phyloP scores from a whole-genome alignment of 2,113 vertebrate species.

The Prietella phreatophila region DNA sequence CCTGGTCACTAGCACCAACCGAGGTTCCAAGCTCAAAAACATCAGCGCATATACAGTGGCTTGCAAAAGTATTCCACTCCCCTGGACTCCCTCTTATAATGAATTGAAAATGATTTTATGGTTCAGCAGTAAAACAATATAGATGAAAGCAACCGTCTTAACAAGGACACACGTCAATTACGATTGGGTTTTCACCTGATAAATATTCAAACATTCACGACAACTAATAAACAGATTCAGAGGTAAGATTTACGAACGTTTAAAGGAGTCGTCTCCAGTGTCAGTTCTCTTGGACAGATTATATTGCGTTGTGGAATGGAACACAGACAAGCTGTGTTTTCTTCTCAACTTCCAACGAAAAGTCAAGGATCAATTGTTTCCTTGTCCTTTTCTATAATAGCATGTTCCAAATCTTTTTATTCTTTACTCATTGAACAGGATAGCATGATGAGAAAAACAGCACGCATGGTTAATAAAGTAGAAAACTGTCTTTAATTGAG shows the following conservation, averaged over 20 bases:
- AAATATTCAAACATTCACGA: background rate
- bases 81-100: background rate
- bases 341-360: too few species aligned
- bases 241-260: background rate
- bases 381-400: background rate
- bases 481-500: slow-evolving; percentile 38
- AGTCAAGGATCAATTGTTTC: too few species aligned
- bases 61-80: too few species aligned
- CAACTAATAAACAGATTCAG: background rate
- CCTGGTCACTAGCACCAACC: background rate
- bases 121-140: too few species aligned
- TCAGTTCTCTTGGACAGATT: background rate
- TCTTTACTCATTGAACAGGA: background rate
- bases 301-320: too few species aligned
- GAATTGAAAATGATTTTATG: too few species aligned
- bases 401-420: background rate
- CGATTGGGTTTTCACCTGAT: background rate
- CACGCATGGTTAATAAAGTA: slow-evolving; percentile 29
- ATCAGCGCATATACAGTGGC: background rate
- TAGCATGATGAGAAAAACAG: background rate
- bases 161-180: background rate
- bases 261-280: background rate
- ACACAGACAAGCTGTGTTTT: too few species aligned
- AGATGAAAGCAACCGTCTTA: background rate
- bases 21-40: background rate